Percentiles rank a stretch among this genome's conserved stretches.
These are phyloP conservation scores for Labeo calbasu DNA, from an alignment of 2,797 vertebrate genomes.

Conservation along the genomic window DNA sequence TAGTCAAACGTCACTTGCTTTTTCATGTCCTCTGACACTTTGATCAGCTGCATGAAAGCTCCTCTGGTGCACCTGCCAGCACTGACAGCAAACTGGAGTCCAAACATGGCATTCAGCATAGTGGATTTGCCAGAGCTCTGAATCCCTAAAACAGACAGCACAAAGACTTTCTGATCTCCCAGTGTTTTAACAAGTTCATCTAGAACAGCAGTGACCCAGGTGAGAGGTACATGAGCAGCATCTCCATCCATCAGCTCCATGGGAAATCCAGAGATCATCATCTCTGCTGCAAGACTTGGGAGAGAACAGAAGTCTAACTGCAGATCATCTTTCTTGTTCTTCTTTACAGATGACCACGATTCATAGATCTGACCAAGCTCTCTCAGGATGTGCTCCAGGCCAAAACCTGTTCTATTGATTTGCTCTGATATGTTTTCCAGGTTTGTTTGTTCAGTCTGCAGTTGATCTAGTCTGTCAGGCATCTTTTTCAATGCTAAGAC, in stretches of 20 bases:
- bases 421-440: not conserved
- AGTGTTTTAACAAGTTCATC: not conserved
- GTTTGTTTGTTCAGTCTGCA: not conserved
- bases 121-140: slow-evolving; percentile 72
- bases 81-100: slow-evolving; percentile 78
- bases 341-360: not conserved
- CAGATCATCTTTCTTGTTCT: not conserved
- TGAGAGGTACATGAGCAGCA: not conserved
- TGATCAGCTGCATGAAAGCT: slow-evolving; percentile 81
- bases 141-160: not conserved
- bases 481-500: not conserved
- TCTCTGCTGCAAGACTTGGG: not conserved
- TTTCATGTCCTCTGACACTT: slow-evolving; percentile 68
- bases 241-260: slow-evolving; percentile 30
- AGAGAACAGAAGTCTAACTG: not conserved
- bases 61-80: slow-evolving; percentile 77
- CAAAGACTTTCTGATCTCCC: not conserved
- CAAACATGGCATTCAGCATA: slow-evolving; percentile 81
- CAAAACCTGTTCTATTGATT: not conserved
- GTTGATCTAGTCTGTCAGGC: not conserved
- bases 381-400: not conserved
- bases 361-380: not conserved
- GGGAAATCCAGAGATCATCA: not conserved
- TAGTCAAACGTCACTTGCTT: slow-evolving; percentile 55
- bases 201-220: not conserved